Evolutionary conservation across 2,113 vertebrate genomes (phyloP), one percentile per base, ranked within the genome.

Genomic region (Fukomys damarensis): DNA sequence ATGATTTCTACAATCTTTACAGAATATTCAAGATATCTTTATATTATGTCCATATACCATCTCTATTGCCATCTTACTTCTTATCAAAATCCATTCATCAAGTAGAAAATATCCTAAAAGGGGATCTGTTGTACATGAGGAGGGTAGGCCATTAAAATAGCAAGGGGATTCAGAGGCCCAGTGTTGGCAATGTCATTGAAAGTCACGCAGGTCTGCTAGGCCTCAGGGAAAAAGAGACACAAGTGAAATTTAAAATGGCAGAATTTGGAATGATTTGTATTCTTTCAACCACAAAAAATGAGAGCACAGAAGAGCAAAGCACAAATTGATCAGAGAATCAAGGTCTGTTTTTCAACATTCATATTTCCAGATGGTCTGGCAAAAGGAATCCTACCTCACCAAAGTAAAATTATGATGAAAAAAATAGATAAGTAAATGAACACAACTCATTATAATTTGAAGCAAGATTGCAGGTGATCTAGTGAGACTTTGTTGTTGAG

Each of bases 271-370:
- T 84, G 4, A 72, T 63, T 89, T 84, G 1, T 43, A 76, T 84
- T 92, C 61, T 86, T 90, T 92, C 43, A 92, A 22, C 16, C 52
- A 84, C n/a, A 68, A 92, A 86, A 35, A 9, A 70, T 72, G 24
- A 94, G 35, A 90, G 43, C 2, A 65, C 13, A 26, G 46, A 82
- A 86, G 12, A 92, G 10, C 70, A n/a, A 5, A 90, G 19, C 12
- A 72, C 14, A 10, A 87, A 85, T 89, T 95, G 32, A 96, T 8
- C 24, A 89, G 59, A 81, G 38, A 90, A 70, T 38, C 54, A 93
- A 86, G 5, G 59, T 5, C 20, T 9, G 35, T 65, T 83, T 95
- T 61, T 86, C 49, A n/a, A 91, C 46, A 72, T 43, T 80, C 2
- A 72, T 35, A 66, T 41, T 80, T 26, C 65, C 28, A 89, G 30